These are phyloP conservation scores for Phoxinus dragarum DNA, from an alignment of 2,797 vertebrate genomes.

Conservation along the genomic window DNA sequence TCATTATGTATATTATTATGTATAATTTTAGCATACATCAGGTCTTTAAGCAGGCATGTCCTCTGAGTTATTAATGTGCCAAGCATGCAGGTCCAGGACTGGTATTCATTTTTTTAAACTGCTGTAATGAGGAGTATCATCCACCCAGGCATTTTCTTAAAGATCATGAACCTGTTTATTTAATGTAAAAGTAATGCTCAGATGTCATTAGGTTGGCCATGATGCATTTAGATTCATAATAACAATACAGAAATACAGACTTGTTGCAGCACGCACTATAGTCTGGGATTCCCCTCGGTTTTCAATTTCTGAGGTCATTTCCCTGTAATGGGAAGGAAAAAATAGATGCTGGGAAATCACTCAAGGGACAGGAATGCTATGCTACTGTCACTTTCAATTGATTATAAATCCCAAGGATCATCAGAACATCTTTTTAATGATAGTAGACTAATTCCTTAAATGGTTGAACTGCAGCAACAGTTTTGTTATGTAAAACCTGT, in stretches of 20 bases:
- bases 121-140: background rate
- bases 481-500: background rate
- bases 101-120: background rate
- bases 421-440: background rate
- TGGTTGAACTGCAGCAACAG: background rate
- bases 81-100: background rate
- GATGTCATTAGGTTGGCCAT: too few species aligned
- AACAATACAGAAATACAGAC: background rate
- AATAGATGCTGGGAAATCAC: conserved; percentile 2
- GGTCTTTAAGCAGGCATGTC: background rate
- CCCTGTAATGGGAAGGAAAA: background rate
- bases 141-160: background rate
- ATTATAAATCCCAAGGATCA: background rate
- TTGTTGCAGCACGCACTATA: background rate
- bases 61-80: conserved; percentile 52
- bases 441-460: background rate
- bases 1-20: background rate
- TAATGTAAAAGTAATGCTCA: too few species aligned
- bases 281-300: conserved; percentile 28
- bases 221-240: background rate
- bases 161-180: background rate
- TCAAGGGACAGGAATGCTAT: background rate
- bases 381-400: background rate
- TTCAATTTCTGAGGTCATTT: conserved; percentile 7
- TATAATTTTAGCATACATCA: background rate